A percentile compares a stretch with the other conserved stretches of the same genome.
phyloP scores from a whole-genome alignment of 1,140 invertebrate genomes.

The Pseudobourletiella spinata region DNA sequence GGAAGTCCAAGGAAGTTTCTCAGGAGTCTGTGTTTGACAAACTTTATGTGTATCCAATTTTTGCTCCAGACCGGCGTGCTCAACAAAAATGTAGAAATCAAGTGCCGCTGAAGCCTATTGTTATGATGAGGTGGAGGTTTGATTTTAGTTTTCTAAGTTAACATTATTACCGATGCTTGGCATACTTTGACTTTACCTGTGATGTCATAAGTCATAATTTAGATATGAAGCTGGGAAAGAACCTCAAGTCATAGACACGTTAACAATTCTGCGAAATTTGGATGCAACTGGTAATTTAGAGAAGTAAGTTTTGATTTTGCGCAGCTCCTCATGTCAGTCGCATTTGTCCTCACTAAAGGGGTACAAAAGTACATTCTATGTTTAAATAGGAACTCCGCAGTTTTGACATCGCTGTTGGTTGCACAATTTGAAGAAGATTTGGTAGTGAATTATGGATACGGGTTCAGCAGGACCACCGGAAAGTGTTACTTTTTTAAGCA shows the following conservation, averaged over 20 bases:
- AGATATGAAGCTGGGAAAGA: background rate
- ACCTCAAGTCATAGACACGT: background rate
- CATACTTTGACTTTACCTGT: background rate
- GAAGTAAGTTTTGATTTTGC: background rate
- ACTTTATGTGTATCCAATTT: background rate
- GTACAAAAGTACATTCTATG: background rate
- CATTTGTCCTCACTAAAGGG: too few species aligned
- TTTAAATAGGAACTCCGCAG: background rate
- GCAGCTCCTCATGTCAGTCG: too few species aligned
- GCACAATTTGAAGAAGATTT: background rate
- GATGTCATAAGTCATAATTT: background rate
- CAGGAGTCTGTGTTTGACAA: background rate
- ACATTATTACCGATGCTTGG: background rate
- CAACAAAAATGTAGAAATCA: background rate
- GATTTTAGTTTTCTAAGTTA: background rate
- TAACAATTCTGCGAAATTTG: background rate
- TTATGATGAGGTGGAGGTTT: background rate
- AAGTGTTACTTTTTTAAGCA: conserved; percentile 5
- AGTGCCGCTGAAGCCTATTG: background rate
- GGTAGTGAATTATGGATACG: conserved; percentile 1
- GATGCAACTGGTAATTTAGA: background rate
- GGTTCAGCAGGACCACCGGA: background rate
- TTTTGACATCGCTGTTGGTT: background rate
- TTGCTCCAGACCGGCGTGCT: background rate
- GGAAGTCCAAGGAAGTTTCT: background rate